These are phyloP conservation scores for Eucriotettix oculatus DNA, from an alignment of 2,888 invertebrate species.

Conservation along the genomic window DNA sequence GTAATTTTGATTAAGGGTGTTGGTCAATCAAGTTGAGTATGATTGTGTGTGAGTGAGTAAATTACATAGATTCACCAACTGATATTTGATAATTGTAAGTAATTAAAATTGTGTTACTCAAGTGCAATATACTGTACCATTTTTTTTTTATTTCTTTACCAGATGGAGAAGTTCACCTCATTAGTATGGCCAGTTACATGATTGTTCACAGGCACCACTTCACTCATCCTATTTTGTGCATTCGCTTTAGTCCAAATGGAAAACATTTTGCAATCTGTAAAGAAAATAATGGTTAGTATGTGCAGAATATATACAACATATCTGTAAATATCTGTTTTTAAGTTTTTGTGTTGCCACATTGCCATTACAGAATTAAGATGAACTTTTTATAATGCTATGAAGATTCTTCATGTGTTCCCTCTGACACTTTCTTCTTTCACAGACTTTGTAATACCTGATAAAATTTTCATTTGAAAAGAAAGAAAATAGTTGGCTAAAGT, in stretches of 20 bases:
- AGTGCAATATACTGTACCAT: not conserved
- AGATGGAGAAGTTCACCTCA: slow-evolving; percentile 69
- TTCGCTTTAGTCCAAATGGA: slow-evolving; percentile 88
- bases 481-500: too few species aligned
- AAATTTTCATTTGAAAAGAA: not conserved
- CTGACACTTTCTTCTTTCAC: too few species aligned
- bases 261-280: slow-evolving; percentile 83
- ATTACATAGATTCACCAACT: too few species aligned
- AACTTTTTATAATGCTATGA: too few species aligned
- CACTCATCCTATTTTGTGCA: slow-evolving; percentile 51
- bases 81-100: not conserved
- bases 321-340: not conserved
- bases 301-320: not conserved
- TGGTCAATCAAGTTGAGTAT: too few species aligned
- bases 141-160: slow-evolving; percentile 18
- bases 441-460: not conserved
- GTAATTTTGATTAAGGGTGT: too few species aligned
- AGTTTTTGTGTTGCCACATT: not conserved
- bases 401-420: too few species aligned
- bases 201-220: slow-evolving; percentile 75
- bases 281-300: slow-evolving; percentile 50
- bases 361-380: too few species aligned
- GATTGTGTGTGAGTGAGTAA: too few species aligned
- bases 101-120: not conserved
- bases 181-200: slow-evolving; percentile 68